Conservation (phyloP, 2,797 vertebrate genomes). For the Parambassis ranga region DNA sequence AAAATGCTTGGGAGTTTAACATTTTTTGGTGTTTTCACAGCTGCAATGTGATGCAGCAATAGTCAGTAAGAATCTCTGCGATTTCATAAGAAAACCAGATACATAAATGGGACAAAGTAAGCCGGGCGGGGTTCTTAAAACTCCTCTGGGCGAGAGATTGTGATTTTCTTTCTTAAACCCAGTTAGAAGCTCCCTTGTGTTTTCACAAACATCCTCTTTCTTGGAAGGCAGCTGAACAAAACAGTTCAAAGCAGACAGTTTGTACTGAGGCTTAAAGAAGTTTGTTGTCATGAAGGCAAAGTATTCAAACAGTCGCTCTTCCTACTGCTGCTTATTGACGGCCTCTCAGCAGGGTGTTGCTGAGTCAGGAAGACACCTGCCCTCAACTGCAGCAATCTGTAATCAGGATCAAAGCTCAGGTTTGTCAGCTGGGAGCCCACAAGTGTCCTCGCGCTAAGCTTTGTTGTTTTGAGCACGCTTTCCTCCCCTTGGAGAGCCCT, state of each 20-base stretch:
- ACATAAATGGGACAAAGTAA: constrained; percentile 18
- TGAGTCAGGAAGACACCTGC: constrained; percentile 64
- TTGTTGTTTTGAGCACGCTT: constrained; percentile 46
- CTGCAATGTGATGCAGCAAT: constrained; percentile 18
- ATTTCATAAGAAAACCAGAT: constrained; percentile 43
- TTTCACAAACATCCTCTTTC: constrained; percentile 29
- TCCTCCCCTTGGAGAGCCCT: constrained; percentile 26
- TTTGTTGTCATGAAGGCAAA: constrained; percentile 32
- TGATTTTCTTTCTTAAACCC: constrained; percentile 31
- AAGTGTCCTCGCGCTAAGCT: constrained; percentile 40
- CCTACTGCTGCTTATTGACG: constrained; percentile 49
- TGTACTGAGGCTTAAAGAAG: constrained; percentile 6
- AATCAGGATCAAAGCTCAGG: constrained; percentile 71
- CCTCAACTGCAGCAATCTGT: constrained; percentile 47
- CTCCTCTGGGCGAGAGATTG: constrained; percentile 24
- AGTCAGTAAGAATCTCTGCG: constrained; percentile 32
- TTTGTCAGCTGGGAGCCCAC: constrained; percentile 42
- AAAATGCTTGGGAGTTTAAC: constrained; percentile 11
- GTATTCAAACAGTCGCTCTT: constrained; percentile 39
- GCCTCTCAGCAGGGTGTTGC: constrained; percentile 51
- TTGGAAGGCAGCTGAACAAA: constrained; percentile 35
- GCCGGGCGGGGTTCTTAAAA: constrained; percentile 23
- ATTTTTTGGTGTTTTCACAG: constrained; percentile 17
- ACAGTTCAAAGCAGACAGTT: constrained; percentile 31
- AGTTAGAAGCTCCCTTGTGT: constrained; percentile 6